A percentile compares a stretch with the other conserved stretches of the same genome.
These are phyloP conservation scores for Danaus chrysippus DNA, from an alignment of 2,888 invertebrate genomes.

Conservation along the genomic window DNA sequence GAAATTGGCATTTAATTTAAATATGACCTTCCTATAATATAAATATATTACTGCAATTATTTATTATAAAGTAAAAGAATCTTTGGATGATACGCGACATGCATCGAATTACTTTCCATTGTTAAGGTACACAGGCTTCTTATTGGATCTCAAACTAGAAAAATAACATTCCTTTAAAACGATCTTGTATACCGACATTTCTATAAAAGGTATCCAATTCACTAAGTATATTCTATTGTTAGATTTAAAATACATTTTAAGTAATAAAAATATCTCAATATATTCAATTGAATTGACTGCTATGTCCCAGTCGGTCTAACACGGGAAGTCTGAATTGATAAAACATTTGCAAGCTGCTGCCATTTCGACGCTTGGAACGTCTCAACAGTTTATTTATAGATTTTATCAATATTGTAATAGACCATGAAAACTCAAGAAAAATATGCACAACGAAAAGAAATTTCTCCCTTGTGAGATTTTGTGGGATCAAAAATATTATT, in stretches of 20 bases:
- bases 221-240: slow-evolving; percentile 4
- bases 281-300: slow-evolving; percentile 1
- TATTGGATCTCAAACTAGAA: slow-evolving; percentile 47
- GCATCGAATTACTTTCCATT: slow-evolving; percentile 59
- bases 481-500: too few species aligned
- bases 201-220: slow-evolving; percentile 17
- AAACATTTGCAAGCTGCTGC: slow-evolving; percentile 7
- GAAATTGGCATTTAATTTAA: too few species aligned
- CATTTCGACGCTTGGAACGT: neutral
- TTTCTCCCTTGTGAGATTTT: too few species aligned
- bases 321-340: neutral
- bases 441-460: too few species aligned
- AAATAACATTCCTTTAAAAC: slow-evolving; percentile 44
- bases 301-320: slow-evolving; percentile 3
- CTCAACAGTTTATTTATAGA: slow-evolving; percentile 2
- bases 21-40: too few species aligned
- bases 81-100: slow-evolving; percentile 42
- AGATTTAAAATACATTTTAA: neutral
- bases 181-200: slow-evolving; percentile 39
- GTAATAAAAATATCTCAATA: too few species aligned
- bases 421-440: neutral
- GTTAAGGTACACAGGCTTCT: slow-evolving; percentile 41
- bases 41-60: too few species aligned
- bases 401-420: neutral
- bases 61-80: neutral